phyloP scores from a whole-genome alignment of 2,888 invertebrate genomes.

The Nipponacmea schrenckii region DNA sequence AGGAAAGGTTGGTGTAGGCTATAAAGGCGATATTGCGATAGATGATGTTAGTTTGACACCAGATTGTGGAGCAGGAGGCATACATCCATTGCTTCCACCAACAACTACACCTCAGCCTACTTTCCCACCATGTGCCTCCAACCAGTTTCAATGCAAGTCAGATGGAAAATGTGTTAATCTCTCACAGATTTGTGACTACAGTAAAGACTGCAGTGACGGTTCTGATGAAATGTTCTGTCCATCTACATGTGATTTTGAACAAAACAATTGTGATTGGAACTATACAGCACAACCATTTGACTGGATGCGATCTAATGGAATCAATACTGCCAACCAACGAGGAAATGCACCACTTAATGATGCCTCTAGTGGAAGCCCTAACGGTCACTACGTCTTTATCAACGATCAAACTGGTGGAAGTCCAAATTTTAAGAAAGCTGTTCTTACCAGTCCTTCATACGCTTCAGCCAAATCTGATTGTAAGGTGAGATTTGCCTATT shows the following conservation, averaged over 20 bases:
- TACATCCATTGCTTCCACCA: slow-evolving; percentile 31
- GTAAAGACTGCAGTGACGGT: slow-evolving; percentile 34
- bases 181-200: slow-evolving; percentile 42
- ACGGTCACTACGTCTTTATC: slow-evolving; percentile 56
- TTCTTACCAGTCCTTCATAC: slow-evolving; percentile 43
- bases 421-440: slow-evolving; percentile 38
- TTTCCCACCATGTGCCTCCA: slow-evolving; percentile 24
- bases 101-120: slow-evolving; percentile 17
- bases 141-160: slow-evolving; percentile 32
- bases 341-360: slow-evolving; percentile 48
- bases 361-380: slow-evolving; percentile 41
- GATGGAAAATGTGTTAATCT: slow-evolving; percentile 41
- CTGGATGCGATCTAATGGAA: slow-evolving; percentile 45
- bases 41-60: slow-evolving; percentile 62
- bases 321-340: slow-evolving; percentile 26
- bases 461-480: slow-evolving; percentile 49
- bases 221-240: slow-evolving; percentile 46
- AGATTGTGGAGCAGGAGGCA: slow-evolving; percentile 46
- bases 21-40: slow-evolving; percentile 57
- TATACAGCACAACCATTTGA: slow-evolving; percentile 49
- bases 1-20: slow-evolving; percentile 54
- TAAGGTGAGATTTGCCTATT: slow-evolving; percentile 53
- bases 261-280: slow-evolving; percentile 54
- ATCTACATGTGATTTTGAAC: slow-evolving; percentile 56
- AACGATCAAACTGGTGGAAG: slow-evolving; percentile 39